A percentile compares a stretch with the other conserved stretches of the same genome.
These are phyloP conservation scores for Manis pentadactyla DNA, from an alignment of 2,797 vertebrate genomes.

Conservation along the genomic window DNA sequence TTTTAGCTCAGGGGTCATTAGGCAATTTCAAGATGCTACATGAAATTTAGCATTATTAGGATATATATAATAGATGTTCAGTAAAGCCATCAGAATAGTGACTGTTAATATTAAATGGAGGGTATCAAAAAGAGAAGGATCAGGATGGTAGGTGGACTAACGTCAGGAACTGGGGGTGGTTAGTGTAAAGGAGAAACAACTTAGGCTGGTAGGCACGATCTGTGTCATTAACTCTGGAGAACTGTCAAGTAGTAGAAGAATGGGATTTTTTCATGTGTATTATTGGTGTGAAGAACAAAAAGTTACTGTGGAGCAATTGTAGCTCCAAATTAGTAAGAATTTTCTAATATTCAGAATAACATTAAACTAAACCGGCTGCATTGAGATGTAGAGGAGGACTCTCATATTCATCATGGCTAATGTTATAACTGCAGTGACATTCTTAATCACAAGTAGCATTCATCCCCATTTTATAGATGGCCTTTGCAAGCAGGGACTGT, in stretches of 20 bases:
- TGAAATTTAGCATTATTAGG: not conserved
- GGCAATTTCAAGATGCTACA: not conserved
- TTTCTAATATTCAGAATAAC: not conserved
- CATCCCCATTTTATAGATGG: not conserved
- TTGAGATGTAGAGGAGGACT: not conserved
- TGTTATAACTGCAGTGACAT: not conserved
- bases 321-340: constrained; percentile 7
- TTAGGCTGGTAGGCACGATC: not conserved
- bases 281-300: constrained; percentile 5
- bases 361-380: not conserved
- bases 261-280: not conserved
- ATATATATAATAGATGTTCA: not conserved
- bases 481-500: not conserved
- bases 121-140: not conserved
- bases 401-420: not conserved
- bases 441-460: not conserved
- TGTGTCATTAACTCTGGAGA: not conserved
- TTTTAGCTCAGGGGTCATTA: not conserved
- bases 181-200: not conserved
- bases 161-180: not conserved
- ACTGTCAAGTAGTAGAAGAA: not conserved
- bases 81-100: not conserved
- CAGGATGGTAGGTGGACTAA: not conserved
- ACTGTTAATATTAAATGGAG: not conserved
- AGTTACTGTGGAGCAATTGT: not conserved